Base-by-base conservation (phyloP, 2,113 vertebrate species). In the Ranitomeya imitator region DNA sequence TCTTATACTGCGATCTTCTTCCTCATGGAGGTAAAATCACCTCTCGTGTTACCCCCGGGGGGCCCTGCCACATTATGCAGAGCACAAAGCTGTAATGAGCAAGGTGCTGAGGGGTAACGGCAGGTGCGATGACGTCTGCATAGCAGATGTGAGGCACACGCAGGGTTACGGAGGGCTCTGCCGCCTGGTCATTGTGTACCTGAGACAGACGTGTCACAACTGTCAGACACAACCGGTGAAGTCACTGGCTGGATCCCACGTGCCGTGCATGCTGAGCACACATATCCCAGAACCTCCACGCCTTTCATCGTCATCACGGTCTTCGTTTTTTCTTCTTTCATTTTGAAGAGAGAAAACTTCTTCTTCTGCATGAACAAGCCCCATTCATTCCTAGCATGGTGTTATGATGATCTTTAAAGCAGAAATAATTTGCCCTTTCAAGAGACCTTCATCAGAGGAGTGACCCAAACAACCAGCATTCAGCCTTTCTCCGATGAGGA, bases 21-120 rank as follows among this genome's bases (percentile, higher is more conserved):
- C 69, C 69, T 26, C 37, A 74, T 74, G 31, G 71, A 74, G 71
- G 31, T 74, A 45, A 18, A 37, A 74, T 74, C 71, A 74, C 71
- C 31, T 37, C 7, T 5, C 15, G 21, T 4, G 31, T 71, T 37
- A 31, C 26, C 31, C 69, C 69, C 26, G 0, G 23, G 37, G 69
- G 31, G 31, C 77, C 91, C 92, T 92, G 91, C 91, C 90, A 90
- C 90, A 90, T 91, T 91, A 90, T 91, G 90, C 90, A 84, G 7
- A 89, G 91, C 23, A 13, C 71, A 86, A 88, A 82, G 85, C 90
- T 90, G 90, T 91, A 87, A 90, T 88, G 90, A 92, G 90, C 87
- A 89, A 84, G 61, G 77, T 82, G 90, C 91, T 88, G 86, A 91
- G 90, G 92, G 91, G 90, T 91, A 91, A 91, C 90, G 88, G 92